Base-by-base conservation (phyloP, 2,888 invertebrate species). In the Pogonocherus hispidulus region DNA sequence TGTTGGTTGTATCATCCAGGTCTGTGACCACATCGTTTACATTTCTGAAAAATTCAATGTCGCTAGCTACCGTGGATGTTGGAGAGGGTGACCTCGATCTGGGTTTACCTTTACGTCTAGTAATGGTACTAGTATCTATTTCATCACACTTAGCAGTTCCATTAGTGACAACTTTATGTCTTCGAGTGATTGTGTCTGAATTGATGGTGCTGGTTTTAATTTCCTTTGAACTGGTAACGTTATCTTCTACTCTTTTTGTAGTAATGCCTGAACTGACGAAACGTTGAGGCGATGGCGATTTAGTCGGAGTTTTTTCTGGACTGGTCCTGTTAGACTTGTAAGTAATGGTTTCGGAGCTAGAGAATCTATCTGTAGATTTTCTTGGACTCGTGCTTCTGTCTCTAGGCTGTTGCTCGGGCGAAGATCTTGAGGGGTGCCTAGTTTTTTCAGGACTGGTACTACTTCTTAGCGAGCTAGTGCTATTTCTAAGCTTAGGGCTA, bases 401-500 rank as follows among this genome's bases (percentile, higher is more conserved):
- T 52, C 72, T 77, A 47, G 66, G 75, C 66, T 64, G 71, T 80
- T 76, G 82, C 6, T 80, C 82, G 54, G 78, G 79, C 23, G 80
- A 79, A 11, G 60, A 62, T 62, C 81, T 79, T 1, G 77, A 73
- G 20, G 81, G 74, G 70, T 79, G 76, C 35, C 78, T 72, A 47
- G 73, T 72, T 67, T 84, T 84, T 37, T 85, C 83, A 19, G 84
- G 83, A 73, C 84, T 82, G 1, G 86, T 85, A 72, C 88, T 89
- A 69, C 89, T 88, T 75, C 89, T 84, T 32, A 89, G 76, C 0
- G 89, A 89, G 11, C 87, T 87, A 16, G 86, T 87, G 71, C 89
- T 90, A 0, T 87, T 88, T 69, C 86, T 86, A 63, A 82, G 72
- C 59, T 86, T 87, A 1, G 86, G 87, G 72, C 86, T 89, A 44